Evolutionary conservation across 2,888 invertebrate species (phyloP).

Genomic region (Axea sp.): DNA sequence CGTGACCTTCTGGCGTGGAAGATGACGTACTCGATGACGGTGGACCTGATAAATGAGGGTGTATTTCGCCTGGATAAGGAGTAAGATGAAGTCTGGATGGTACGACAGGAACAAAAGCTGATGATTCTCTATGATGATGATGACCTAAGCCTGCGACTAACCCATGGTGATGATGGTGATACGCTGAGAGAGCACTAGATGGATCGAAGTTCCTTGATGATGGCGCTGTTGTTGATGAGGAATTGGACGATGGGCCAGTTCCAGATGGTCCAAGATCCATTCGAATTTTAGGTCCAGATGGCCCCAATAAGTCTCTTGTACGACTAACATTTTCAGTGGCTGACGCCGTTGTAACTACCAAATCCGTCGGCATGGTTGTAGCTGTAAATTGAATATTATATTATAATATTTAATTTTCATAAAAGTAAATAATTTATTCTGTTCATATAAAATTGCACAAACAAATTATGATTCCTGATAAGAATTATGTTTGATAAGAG

Average conservation of each 20-base stretch:
- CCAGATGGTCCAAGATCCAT: no score
- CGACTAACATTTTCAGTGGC: conserved; percentile 72
- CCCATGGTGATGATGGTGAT: conserved; percentile 83
- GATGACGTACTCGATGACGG: conserved; percentile 70
- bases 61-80: conserved; percentile 86
- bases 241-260: conserved; percentile 68
- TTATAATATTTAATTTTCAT: neutral
- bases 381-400: conserved; percentile 57
- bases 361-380: conserved; percentile 76
- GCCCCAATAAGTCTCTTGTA: conserved; percentile 69
- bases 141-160: conserved; percentile 73
- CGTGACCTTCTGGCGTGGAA: conserved; percentile 71
- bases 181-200: conserved; percentile 82
- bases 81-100: conserved; percentile 89
- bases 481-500: no score
- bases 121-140: conserved; percentile 87
- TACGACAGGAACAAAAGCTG: conserved; percentile 93
- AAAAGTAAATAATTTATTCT: no score
- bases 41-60: conserved; percentile 81
- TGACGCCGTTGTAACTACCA: conserved; percentile 76
- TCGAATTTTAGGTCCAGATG: conserved; percentile 78
- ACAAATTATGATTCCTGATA: no score
- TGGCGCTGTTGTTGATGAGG: conserved; percentile 70
- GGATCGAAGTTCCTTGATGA: conserved; percentile 83
- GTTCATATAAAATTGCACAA: no score